Evolutionary conservation across 2,113 vertebrate genomes (phyloP).

Genomic region (Pionites leucogaster): DNA sequence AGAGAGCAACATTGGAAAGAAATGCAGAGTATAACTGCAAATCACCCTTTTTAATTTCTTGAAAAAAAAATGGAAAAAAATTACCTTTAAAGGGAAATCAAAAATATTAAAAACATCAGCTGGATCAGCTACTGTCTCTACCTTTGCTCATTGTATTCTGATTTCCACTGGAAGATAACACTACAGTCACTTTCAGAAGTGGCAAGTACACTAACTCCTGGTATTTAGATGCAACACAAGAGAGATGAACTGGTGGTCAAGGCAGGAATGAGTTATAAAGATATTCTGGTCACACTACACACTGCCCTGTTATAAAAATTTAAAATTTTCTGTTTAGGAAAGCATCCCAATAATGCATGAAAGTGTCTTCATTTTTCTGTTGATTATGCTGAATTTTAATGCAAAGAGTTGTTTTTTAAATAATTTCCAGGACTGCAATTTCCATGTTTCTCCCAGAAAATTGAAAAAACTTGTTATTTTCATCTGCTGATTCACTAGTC

Average conservation of each 20-base stretch:
- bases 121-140: neutral
- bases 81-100: neutral
- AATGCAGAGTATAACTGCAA: slow-evolving; percentile 64
- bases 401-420: neutral
- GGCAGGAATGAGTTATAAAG: neutral
- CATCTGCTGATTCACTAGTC: neutral
- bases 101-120: neutral
- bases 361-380: neutral
- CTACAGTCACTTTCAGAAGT: slow-evolving; percentile 37
- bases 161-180: neutral
- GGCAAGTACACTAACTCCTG: neutral
- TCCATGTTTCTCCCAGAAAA: neutral
- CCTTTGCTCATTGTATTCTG: neutral
- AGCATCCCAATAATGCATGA: neutral
- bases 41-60: slow-evolving; percentile 44
- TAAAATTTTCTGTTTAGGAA: neutral
- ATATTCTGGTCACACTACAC: neutral
- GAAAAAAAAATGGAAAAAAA: slow-evolving; percentile 49
- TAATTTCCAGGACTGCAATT: neutral
- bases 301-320: neutral
- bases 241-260: slow-evolving; percentile 10
- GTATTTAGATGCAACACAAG: neutral
- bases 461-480: neutral
- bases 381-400: neutral
- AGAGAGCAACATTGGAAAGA: slow-evolving; percentile 46